Evolutionary conservation across 2,113 vertebrate species (phyloP).

Genomic region (Genyomyrus donnyi): DNA sequence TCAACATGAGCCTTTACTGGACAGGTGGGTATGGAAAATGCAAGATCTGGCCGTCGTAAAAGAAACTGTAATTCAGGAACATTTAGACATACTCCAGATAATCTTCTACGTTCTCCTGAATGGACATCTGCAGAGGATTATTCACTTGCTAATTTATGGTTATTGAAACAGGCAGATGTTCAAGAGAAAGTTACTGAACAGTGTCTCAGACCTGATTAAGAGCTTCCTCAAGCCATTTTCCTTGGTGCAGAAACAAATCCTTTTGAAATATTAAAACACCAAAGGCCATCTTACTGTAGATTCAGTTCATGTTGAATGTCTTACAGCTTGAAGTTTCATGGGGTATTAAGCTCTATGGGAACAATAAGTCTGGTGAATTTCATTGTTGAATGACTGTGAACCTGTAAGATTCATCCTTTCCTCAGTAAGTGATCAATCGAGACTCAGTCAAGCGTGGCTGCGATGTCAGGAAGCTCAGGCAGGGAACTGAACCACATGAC

Average conservation of each 20-base stretch:
- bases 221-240: neutral
- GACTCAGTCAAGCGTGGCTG: neutral
- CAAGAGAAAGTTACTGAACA: neutral
- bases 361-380: neutral
- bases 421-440: neutral
- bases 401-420: neutral
- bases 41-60: neutral
- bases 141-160: neutral
- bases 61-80: neutral
- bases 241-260: neutral
- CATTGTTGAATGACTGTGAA: neutral
- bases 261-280: neutral
- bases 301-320: neutral
- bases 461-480: neutral
- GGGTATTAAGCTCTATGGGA: neutral
- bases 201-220: neutral
- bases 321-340: neutral
- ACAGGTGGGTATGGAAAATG: neutral
- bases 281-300: neutral
- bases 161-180: neutral
- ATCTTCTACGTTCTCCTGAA: neutral
- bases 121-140: neutral
- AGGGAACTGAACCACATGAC: neutral
- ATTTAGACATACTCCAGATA: neutral
- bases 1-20: neutral